Conservation (phyloP, 2,797 vertebrate species). For the Crocodylus rhombifer region DNA sequence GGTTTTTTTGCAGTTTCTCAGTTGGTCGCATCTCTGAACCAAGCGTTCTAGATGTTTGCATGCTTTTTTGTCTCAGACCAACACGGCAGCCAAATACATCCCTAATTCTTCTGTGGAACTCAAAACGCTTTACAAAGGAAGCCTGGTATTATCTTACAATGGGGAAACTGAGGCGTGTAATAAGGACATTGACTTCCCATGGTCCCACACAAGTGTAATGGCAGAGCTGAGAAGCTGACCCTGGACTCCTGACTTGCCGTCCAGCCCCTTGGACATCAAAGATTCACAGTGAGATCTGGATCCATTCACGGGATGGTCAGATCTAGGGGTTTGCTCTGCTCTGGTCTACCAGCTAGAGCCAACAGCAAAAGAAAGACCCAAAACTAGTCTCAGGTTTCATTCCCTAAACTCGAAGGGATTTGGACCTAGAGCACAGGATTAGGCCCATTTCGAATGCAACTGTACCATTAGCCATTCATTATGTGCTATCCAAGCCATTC, state of each 20-base stretch:
- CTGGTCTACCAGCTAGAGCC: fast-evolving
- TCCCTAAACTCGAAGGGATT: background rate
- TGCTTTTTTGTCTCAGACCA: no score
- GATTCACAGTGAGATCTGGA: background rate
- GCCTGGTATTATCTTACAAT: background rate
- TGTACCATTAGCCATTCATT: fast-evolving
- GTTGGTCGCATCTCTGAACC: no score
- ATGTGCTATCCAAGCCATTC: fast-evolving
- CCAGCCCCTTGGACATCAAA: fast-evolving
- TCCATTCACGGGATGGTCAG: background rate
- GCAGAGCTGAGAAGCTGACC: background rate
- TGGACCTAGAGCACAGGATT: fast-evolving
- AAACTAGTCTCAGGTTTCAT: fast-evolving
- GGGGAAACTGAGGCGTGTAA: background rate
- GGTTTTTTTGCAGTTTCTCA: no score
- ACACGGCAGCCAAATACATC: no score
- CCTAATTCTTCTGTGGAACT: background rate
- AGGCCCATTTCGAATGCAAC: background rate
- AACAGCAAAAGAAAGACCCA: background rate
- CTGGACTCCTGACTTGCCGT: background rate
- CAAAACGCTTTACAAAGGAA: fast-evolving
- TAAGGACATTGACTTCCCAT: background rate
- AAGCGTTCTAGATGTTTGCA: no score
- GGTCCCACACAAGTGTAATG: background rate
- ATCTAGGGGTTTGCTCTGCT: background rate